Base-by-base conservation (phyloP, 2,113 vertebrate genomes). In the Australoheros scitulus region DNA sequence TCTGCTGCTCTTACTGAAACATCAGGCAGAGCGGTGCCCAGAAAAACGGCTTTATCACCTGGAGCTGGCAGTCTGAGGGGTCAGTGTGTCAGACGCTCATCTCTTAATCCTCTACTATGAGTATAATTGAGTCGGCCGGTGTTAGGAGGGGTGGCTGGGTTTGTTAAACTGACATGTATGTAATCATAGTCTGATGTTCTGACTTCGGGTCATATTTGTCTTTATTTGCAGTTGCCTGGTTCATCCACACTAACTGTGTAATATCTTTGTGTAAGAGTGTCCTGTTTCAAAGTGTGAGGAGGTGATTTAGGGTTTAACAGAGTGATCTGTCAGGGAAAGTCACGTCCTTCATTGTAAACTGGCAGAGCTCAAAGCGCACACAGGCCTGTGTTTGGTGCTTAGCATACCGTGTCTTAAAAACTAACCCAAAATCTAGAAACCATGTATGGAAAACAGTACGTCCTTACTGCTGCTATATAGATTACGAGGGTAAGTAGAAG, bases 41-140 rank as follows among this genome's bases (percentile, higher is more conserved):
- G 22, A 47, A 13, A 75, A 72, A 76, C 52, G 7, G 75, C 81
- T 76, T 87, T 63, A 72, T 83, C 77, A 60, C 64, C 61, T 50
- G 8, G 15, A 72, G 10, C 56, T 15, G 41, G 26, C 76, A 1
- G 60, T 76, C 4, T 75, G 36, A 65, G n/a, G 15, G 80, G 64
- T 68, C 81, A 56, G 34, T 13, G 57, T 72, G 60, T 86, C 81
- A 88, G 7, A 61, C 20, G 11, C 64, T 85, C 26, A 87, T 60
- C 86, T 63, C 43, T 5, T 80, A 87, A 88, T 88, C 86, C 79
- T 24, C 4, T 11, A 5, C 74, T 36, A 2, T 9, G 11, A 68
- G 36, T 77, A 24, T 3, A 34, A 76, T 56, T 10, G 22, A 74
- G 43, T 22, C 14, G 50, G 50, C 24, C 18, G 4, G 11, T 38